Percentiles rank a stretch among this genome's conserved stretches.
Evolutionary conservation across 1,140 invertebrate genomes (phyloP).

Genomic region (Drosophila simulans): DNA sequence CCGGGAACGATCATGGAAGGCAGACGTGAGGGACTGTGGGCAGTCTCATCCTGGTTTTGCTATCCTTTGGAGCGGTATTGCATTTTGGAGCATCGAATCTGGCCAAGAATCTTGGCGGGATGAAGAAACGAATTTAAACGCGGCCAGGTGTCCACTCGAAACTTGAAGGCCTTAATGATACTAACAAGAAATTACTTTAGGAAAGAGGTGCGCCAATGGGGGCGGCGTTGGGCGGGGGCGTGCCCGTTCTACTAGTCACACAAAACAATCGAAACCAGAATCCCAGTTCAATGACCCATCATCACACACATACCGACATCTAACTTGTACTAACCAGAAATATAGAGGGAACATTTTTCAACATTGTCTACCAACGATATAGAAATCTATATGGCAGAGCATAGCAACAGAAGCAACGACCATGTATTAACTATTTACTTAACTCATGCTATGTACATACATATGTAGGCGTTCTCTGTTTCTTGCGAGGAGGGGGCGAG

Average conservation of each 20-base stretch:
- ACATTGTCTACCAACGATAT: slow-evolving; percentile 45
- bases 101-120: slow-evolving; percentile 25
- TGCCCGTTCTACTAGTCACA: slow-evolving; percentile 64
- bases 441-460: slow-evolving; percentile 44
- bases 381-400: slow-evolving; percentile 14
- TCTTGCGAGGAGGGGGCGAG: slow-evolving; percentile 29
- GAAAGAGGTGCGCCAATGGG: slow-evolving; percentile 39
- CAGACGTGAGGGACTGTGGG: slow-evolving; percentile 59
- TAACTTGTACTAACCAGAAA: slow-evolving; percentile 49
- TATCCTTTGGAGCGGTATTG: slow-evolving; percentile 64
- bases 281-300: slow-evolving; percentile 61
- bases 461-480: slow-evolving; percentile 33
- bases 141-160: slow-evolving; percentile 66
- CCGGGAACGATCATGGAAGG: slow-evolving; percentile 84
- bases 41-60: slow-evolving; percentile 14
- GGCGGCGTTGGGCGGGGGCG: slow-evolving; percentile 31
- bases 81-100: slow-evolving; percentile 71
- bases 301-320: slow-evolving; percentile 40
- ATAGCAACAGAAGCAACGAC: slow-evolving; percentile 40
- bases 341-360: slow-evolving; percentile 46
- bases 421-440: slow-evolving; percentile 75
- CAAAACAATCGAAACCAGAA: slow-evolving; percentile 52
- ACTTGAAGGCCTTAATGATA: slow-evolving; percentile 81
- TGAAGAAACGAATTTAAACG: slow-evolving; percentile 75
- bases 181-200: slow-evolving; percentile 70